phyloP scores from a whole-genome alignment of 2,113 vertebrate species.

The Elaphurus davidianus region DNA sequence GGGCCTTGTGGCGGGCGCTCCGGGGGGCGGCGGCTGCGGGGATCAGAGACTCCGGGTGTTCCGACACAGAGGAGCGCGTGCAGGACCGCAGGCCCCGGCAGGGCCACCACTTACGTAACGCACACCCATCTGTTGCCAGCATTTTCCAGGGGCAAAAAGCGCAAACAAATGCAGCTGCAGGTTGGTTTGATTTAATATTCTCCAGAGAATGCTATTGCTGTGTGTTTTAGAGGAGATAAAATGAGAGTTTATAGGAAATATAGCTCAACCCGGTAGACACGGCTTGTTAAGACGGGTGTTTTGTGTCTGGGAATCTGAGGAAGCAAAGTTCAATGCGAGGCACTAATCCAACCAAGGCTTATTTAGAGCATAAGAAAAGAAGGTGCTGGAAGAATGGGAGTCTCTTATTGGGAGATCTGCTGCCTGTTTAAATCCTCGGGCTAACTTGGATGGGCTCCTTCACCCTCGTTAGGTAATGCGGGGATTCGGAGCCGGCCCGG shows the following conservation, averaged over 20 bases:
- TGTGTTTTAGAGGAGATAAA: conserved; percentile 62
- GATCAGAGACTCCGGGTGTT: background rate
- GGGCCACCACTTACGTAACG: background rate
- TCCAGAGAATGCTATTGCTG: conserved; percentile 24
- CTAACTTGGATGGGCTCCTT: background rate
- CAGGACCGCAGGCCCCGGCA: rapidly evolving
- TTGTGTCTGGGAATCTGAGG: conserved; percentile 27
- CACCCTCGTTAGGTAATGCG: rapidly evolving
- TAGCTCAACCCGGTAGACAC: background rate
- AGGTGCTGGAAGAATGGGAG: background rate
- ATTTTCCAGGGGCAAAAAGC: conserved; percentile 26
- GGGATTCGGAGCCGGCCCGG: background rate
- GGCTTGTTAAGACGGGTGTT: conserved; percentile 44
- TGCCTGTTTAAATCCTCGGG: background rate
- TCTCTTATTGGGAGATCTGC: background rate
- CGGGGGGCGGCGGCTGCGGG: background rate
- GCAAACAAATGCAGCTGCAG: conserved; percentile 32
- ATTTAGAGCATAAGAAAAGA: background rate
- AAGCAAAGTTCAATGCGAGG: background rate
- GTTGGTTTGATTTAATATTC: conserved; percentile 56
- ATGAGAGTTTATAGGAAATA: conserved; percentile 51
- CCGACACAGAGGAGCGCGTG: background rate
- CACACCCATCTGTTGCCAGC: conserved; percentile 68
- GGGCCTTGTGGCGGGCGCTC: rapidly evolving
- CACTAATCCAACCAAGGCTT: background rate